Base-by-base conservation (phyloP, 2,888 invertebrate genomes). In the Trichacis sp. region DNA sequence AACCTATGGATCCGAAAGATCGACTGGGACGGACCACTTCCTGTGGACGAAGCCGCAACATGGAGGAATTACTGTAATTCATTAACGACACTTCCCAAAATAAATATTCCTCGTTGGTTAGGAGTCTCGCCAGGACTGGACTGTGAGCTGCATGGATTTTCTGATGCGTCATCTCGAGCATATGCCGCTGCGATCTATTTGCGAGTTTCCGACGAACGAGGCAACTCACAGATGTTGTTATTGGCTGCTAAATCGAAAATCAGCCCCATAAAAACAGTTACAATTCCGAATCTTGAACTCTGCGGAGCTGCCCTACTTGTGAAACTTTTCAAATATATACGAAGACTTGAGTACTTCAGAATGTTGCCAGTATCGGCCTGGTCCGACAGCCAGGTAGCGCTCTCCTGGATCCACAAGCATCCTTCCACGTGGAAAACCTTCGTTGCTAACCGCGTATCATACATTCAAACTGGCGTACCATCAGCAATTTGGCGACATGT, bases 351-450 rank as follows among this genome's bases (percentile, higher is more conserved):
- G 4, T 5, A 3, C 3, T 24, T 24, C 8, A 24, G 8, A 24
- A 8, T 5, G 4, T 8, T 24, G 24, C 33, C 33, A 2, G 11
- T 33, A 9, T n/a, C 11, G 6, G 33, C 33, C 11, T 75, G 71
- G 71, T 67, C 72, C 0, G 74, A 74, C 30, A 73, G 71, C 0
- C 62, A 52, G 0, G 61, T 73, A 1, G 59, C 49, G 2, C 61
- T 73, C 2, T 36, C 47, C 0, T 74, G 73, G 73, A 43, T 69
- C 1, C 14, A 30, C n/a, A 51, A 55, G 12, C 63, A 62, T 24
- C 57, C 68, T 1, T 60, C 60, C 2, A 40, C 30, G 2, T 69
- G 63, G 60, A 52, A 52, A 14, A 52, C 60, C 0, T 65, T 63
- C 33, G 59, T 68, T 0, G 56, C 60, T 1, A 68, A 68, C 33